These are phyloP conservation scores for Helogale parvula DNA, from an alignment of 2,113 vertebrate species.

Conservation along the genomic window DNA sequence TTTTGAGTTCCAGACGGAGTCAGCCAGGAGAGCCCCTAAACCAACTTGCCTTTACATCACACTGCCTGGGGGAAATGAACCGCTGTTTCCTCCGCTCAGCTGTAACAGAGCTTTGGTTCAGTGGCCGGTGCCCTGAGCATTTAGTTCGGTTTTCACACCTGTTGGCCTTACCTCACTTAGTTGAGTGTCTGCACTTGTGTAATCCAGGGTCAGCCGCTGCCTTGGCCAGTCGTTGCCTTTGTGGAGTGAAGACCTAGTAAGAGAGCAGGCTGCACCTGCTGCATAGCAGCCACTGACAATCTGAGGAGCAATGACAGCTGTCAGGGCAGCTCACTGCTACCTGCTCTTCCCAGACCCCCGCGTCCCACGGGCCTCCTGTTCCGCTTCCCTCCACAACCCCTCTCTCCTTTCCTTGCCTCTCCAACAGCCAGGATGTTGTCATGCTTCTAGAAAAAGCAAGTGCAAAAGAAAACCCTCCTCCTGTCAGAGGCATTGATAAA, in stretches of 20 bases:
- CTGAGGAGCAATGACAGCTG: constrained; percentile 89
- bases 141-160: constrained; percentile 85
- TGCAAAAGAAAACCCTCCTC: constrained; percentile 84
- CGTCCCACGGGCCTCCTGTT: constrained; percentile 83
- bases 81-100: constrained; percentile 71
- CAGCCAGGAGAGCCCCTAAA: neutral
- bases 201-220: constrained; percentile 88
- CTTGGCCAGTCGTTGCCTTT: constrained; percentile 87
- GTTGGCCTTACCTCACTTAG: constrained; percentile 90
- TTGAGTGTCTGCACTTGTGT: constrained; percentile 87
- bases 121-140: constrained; percentile 73
- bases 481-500: constrained; percentile 87
- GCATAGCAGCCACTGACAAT: constrained; percentile 86
- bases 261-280: constrained; percentile 88
- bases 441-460: constrained; percentile 82
- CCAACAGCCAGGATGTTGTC: constrained; percentile 82
- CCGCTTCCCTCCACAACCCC: constrained; percentile 80
- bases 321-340: constrained; percentile 86
- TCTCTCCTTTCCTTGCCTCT: constrained; percentile 82
- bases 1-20: constrained; percentile 23
- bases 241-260: constrained; percentile 85
- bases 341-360: constrained; percentile 87
- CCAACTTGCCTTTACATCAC: constrained; percentile 62
- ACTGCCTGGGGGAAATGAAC: constrained; percentile 59
- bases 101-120: constrained; percentile 80